phyloP scores from a whole-genome alignment of 2,888 invertebrate species.

The Rhagium mordax region DNA sequence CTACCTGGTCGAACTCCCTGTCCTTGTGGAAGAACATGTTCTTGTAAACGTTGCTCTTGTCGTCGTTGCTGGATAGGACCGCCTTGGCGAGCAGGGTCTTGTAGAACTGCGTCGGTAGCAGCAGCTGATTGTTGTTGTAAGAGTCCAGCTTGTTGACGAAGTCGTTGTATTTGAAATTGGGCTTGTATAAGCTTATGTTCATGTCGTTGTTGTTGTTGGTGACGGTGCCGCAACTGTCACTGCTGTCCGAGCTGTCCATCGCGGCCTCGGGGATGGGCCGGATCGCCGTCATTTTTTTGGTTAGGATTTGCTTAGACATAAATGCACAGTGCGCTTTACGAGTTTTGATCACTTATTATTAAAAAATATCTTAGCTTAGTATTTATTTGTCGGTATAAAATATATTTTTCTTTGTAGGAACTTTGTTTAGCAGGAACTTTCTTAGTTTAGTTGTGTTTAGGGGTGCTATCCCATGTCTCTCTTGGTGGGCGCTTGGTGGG shows the following conservation, averaged over 20 bases:
- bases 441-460: constrained; percentile 27
- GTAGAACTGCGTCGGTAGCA: constrained; percentile 84
- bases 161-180: constrained; percentile 66
- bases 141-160: constrained; percentile 69
- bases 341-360: not conserved
- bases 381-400: constrained; percentile 35
- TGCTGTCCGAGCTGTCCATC: constrained; percentile 67
- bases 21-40: constrained; percentile 69
- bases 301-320: constrained; percentile 41
- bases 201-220: constrained; percentile 59
- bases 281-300: constrained; percentile 63
- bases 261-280: constrained; percentile 64
- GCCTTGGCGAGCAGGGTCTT: constrained; percentile 84
- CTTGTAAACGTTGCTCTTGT: constrained; percentile 68
- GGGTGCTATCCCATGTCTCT: constrained; percentile 41
- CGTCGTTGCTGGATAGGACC: constrained; percentile 73
- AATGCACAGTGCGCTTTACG: constrained; percentile 35
- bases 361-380: constrained; percentile 12
- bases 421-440: constrained; percentile 53
- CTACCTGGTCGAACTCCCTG: constrained; percentile 69
- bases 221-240: constrained; percentile 64
- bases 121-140: constrained; percentile 69
- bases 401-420: constrained; percentile 45
- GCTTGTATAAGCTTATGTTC: constrained; percentile 60
- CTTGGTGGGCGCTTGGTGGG: not conserved